Percentiles rank a stretch among this genome's conserved stretches.
phyloP scores from a whole-genome alignment of 1,140 invertebrate genomes.

The Rhyacophila brunnea region DNA sequence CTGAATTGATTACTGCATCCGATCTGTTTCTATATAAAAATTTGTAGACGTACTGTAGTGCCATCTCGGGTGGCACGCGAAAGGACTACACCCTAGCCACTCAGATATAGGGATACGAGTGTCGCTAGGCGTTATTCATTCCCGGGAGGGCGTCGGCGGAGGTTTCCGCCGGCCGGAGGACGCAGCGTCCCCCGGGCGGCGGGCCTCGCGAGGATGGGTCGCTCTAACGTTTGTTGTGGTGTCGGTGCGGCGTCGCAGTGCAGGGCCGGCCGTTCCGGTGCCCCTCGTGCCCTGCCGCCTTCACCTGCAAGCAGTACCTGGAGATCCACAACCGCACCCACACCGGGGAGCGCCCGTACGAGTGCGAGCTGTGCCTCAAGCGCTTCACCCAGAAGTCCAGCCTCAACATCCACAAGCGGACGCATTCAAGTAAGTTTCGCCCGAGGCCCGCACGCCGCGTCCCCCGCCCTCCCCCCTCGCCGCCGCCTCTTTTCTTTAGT shows the following conservation, averaged over 20 bases:
- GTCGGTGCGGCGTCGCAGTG: slow-evolving; percentile 46
- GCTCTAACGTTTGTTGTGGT: slow-evolving; percentile 37
- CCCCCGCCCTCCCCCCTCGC: slow-evolving; percentile 7
- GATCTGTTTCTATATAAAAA: too few relatives aligned
- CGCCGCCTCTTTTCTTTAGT: background rate
- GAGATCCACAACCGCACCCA: slow-evolving; percentile 78
- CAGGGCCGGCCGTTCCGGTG: slow-evolving; percentile 68
- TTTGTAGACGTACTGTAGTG: too few relatives aligned
- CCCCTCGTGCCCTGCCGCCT: slow-evolving; percentile 68
- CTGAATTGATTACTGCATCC: too few relatives aligned
- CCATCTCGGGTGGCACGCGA: too few relatives aligned
- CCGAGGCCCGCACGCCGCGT: slow-evolving; percentile 7
- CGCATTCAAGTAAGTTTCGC: slow-evolving; percentile 61
- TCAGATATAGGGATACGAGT: too few relatives aligned
- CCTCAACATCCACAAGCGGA: slow-evolving; percentile 73
- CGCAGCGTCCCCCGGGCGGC: slow-evolving; percentile 39
- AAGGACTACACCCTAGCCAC: too few relatives aligned
- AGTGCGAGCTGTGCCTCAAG: slow-evolving; percentile 68
- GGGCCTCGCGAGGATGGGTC: background rate
- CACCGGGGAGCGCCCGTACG: slow-evolving; percentile 70
- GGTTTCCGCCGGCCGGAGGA: slow-evolving; percentile 32
- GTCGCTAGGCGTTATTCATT: too few relatives aligned
- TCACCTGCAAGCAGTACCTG: slow-evolving; percentile 69
- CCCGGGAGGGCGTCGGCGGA: too few relatives aligned
- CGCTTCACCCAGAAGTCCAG: slow-evolving; percentile 70